Evolutionary conservation across 2,888 invertebrate genomes (phyloP), one percentile per base, ranked within the genome.

Genomic region (Sclerodermus sp.): DNA sequence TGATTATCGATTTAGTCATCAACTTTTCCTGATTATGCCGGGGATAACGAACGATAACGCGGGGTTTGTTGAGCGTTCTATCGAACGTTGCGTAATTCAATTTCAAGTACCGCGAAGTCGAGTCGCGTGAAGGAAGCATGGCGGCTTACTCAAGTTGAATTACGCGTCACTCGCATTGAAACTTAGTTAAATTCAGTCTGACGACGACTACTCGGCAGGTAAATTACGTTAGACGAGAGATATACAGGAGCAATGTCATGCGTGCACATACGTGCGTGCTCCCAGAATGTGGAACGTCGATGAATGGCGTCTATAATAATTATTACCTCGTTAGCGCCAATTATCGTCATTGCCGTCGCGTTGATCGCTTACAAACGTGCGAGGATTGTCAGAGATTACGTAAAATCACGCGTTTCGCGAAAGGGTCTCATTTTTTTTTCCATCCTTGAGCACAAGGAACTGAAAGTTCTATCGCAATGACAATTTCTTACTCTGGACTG

Each of bases 151-250:
- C 47, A 48, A 52, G 57, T 50, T 49, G 55, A 52, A 58, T 58
- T 57, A 58, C 47, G 47, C 49, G 52, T 50, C 55, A 49, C 38
- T 50, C 47, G 50, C 42, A 57, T 52, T 52, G 57, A 52, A 58
- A 57, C 52, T 58, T 50, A 32, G 45, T 54, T 42, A 48, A 58
- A 57, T 57, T 50, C 57, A 57, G 52, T 55, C 49, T 47, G 43
- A 36, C 36, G 47, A 43, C 39, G 37, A 38, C 45, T 29, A 30
- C 30, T 17, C 43, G 36, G 18, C 31, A 34, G 43, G 36, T 37
- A 45, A 45, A 45, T 45, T 30, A 10, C 12, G 45, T 29, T 45
- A 37, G 14, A 30, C 18, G 38, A 13, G 9, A 37, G 37, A 15
- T 13, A 29, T 30, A 34, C 34, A 13, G 6, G 34, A 34, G 14